A percentile compares a stretch with the other conserved stretches of the same genome.
phyloP scores from a whole-genome alignment of 2,113 vertebrate genomes.

The Rhabdornis inornatus region DNA sequence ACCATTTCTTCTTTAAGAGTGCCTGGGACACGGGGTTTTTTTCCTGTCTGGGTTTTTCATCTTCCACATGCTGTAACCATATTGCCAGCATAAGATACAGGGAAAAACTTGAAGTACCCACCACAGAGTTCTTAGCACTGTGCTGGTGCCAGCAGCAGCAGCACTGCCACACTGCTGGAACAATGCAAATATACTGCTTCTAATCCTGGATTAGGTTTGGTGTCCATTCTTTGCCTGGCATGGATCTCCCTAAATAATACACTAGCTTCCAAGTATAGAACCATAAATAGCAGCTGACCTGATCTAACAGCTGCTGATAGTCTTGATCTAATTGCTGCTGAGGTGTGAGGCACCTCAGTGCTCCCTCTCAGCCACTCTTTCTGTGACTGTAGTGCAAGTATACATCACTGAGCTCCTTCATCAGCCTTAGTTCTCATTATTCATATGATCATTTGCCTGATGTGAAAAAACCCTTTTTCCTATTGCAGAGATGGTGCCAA shows the following conservation, averaged over 20 bases:
- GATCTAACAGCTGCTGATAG: background rate
- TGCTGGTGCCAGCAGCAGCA: background rate
- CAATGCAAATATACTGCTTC: background rate
- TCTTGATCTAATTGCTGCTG: background rate
- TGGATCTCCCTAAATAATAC: background rate
- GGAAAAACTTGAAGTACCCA: background rate
- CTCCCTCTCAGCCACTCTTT: background rate
- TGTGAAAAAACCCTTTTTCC: background rate
- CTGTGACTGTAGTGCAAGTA: background rate
- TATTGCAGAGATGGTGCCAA: slow-evolving; percentile 91
- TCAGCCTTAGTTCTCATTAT: background rate
- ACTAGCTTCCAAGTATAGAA: background rate
- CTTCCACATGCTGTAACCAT: background rate
- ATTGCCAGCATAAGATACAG: background rate
- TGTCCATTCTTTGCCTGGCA: background rate
- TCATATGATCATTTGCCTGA: background rate
- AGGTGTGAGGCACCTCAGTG: background rate
- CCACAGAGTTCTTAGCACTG: background rate
- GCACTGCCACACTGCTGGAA: background rate
- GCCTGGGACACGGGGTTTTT: background rate
- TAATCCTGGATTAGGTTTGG: background rate
- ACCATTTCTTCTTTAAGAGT: background rate
- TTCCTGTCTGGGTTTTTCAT: background rate
- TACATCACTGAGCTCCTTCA: background rate
- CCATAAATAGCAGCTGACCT: background rate